Percentiles rank a stretch among this genome's conserved stretches.
phyloP scores from a whole-genome alignment of 2,113 vertebrate species.

The Pomatorhinus ruficollis region DNA sequence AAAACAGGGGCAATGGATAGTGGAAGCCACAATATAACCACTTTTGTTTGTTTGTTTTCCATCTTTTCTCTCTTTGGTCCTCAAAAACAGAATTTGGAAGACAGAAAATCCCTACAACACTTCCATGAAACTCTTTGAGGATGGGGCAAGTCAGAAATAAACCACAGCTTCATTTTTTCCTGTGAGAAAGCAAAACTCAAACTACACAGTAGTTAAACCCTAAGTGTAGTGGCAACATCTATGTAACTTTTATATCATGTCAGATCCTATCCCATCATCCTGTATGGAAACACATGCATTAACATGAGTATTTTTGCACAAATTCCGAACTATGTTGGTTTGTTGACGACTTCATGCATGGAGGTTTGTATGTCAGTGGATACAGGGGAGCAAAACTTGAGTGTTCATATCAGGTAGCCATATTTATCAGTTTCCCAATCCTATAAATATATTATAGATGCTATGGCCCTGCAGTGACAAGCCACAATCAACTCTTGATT shows the following conservation, averaged over 20 bases:
- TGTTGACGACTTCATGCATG: neutral
- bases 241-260: neutral
- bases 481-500: constrained; percentile 59
- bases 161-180: neutral
- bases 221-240: neutral
- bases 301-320: neutral
- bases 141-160: neutral
- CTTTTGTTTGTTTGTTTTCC: neutral
- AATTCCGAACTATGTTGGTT: neutral
- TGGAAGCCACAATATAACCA: rapidly evolving
- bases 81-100: neutral
- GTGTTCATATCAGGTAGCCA: neutral
- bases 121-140: neutral
- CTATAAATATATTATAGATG: constrained; percentile 39
- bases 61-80: neutral
- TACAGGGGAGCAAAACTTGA: neutral
- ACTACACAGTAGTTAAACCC: neutral
- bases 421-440: constrained; percentile 16
- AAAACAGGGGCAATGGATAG: neutral
- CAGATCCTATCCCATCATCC: neutral
- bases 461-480: constrained; percentile 51
- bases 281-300: neutral
- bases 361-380: neutral
- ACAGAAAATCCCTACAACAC: neutral
- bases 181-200: neutral